Conservation (phyloP, 1,140 invertebrate species). For the Neodiprion fabricii region DNA sequence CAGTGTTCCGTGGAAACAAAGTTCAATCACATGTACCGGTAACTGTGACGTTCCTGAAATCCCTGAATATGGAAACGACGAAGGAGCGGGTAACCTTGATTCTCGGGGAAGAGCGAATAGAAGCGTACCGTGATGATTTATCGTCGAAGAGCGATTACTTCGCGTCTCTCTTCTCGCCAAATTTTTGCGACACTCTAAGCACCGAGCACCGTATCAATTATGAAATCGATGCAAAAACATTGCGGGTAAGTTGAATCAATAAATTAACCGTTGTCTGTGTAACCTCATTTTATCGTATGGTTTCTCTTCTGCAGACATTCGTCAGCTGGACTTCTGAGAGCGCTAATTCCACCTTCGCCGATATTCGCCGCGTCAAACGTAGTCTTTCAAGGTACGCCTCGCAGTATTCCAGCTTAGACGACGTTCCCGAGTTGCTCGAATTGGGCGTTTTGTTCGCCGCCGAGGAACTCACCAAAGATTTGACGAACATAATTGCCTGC, state of each 20-base stretch:
- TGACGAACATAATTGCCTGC: background rate
- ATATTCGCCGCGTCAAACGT: background rate
- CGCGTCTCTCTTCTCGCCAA: background rate
- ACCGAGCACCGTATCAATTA: background rate
- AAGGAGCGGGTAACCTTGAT: background rate
- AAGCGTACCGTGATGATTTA: background rate
- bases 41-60: too few relatives aligned
- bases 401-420: background rate
- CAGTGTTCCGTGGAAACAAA: too few relatives aligned
- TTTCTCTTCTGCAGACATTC: background rate
- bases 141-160: conserved; percentile 1
- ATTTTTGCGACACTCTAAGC: background rate
- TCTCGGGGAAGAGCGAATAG: background rate
- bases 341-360: background rate
- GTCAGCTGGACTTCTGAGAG: background rate
- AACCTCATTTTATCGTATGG: background rate
- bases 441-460: background rate
- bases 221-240: background rate
- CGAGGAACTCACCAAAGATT: background rate
- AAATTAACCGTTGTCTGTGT: background rate
- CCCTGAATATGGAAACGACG: background rate
- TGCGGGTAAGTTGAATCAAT: background rate
- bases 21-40: too few relatives aligned
- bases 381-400: background rate
- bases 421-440: background rate